Percentiles rank a stretch among this genome's conserved stretches.
These are phyloP conservation scores for Prionace glauca DNA, from an alignment of 2,797 vertebrate genomes.

Conservation along the genomic window DNA sequence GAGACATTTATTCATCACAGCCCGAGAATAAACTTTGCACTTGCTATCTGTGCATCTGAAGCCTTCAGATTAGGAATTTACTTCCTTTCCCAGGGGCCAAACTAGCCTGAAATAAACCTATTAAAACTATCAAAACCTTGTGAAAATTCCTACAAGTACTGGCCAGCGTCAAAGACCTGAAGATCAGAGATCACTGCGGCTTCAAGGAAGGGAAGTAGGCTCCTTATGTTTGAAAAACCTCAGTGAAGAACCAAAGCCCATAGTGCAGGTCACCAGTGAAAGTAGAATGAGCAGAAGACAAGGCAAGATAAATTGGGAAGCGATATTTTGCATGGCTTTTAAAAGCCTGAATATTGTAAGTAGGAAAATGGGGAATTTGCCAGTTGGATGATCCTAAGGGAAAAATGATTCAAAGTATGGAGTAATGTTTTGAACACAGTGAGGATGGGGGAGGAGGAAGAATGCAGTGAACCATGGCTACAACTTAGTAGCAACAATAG, in stretches of 20 bases:
- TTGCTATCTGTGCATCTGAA: not conserved
- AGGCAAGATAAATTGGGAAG: not conserved
- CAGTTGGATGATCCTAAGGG: not conserved
- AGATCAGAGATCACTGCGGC: not conserved
- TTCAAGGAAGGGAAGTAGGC: not conserved
- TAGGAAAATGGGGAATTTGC: not conserved
- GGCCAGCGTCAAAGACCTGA: not conserved
- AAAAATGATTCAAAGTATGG: not conserved
- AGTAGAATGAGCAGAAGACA: not conserved
- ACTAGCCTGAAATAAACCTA: not conserved
- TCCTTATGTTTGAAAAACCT: not conserved
- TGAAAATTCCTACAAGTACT: not conserved
- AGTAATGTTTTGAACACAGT: not conserved
- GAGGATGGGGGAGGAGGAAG: not conserved
- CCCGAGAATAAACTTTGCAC: not conserved
- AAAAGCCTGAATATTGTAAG: not conserved
- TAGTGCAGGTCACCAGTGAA: not conserved
- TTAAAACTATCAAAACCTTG: not conserved
- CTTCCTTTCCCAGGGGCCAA: not conserved
- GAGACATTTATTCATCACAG: not conserved
- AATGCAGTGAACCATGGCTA: not conserved
- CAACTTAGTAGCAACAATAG: not conserved
- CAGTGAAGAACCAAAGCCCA: not conserved
- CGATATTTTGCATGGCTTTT: not conserved
- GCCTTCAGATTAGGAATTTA: not conserved